Evolutionary conservation across 1,140 invertebrate genomes (phyloP).

Genomic region (Tetraneura akinire): DNA sequence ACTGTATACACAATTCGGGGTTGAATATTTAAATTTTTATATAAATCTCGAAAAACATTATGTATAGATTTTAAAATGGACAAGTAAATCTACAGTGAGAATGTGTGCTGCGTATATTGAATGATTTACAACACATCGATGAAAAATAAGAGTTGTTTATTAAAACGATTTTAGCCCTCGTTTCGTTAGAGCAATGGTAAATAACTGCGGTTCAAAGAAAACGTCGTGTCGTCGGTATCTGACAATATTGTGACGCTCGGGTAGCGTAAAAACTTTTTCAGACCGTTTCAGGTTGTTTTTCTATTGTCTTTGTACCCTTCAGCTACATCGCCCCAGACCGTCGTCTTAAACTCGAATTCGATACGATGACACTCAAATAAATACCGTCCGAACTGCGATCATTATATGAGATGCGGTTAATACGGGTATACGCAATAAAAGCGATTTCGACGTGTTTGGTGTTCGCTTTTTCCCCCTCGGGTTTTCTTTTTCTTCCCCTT

Average conservation of each 20-base stretch:
- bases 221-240: not conserved
- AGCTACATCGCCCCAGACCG: not conserved
- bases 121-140: not conserved
- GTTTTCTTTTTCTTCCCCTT: not conserved
- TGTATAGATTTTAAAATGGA: too few relatives aligned
- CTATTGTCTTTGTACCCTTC: not conserved
- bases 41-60: too few relatives aligned
- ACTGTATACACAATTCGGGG: too few relatives aligned
- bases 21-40: too few relatives aligned
- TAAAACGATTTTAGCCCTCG: constrained; percentile 12
- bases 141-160: constrained; percentile 41
- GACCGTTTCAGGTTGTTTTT: constrained; percentile 19
- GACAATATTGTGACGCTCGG: not conserved
- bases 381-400: not conserved
- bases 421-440: constrained; percentile 18
- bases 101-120: too few relatives aligned
- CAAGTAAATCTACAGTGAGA: too few relatives aligned
- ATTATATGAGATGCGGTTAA: constrained; percentile 17
- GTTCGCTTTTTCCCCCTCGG: not conserved
- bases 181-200: constrained; percentile 2
- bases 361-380: constrained; percentile 26
- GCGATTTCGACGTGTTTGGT: not conserved
- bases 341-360: not conserved
- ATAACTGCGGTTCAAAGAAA: constrained; percentile 21
- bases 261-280: not conserved